A percentile compares a stretch with the other conserved stretches of the same genome.
Evolutionary conservation across 2,888 invertebrate species (phyloP).

Genomic region (Coecobrya sp.): DNA sequence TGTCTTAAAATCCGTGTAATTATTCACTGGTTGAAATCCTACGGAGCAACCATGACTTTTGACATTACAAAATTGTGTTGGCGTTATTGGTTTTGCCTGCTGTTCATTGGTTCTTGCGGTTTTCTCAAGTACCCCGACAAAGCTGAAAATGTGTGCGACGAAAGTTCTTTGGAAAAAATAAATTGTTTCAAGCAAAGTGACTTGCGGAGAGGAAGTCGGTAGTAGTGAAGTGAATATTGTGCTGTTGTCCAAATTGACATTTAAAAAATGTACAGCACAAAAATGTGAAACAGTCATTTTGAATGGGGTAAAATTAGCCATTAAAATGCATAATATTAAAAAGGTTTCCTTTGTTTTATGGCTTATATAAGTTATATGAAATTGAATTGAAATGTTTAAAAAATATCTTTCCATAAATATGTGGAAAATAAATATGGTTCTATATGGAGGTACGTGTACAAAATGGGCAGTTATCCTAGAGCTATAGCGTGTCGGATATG

Average conservation of each 20-base stretch:
- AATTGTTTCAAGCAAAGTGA: not conserved
- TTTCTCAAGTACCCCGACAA: constrained; percentile 20
- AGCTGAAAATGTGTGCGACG: constrained; percentile 34
- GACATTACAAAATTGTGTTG: constrained; percentile 60
- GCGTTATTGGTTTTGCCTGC: not conserved
- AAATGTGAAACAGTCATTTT: not conserved
- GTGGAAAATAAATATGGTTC: not conserved
- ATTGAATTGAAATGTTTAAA: not conserved
- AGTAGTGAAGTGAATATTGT: not conserved
- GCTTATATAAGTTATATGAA: not conserved
- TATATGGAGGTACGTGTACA: constrained; percentile 8
- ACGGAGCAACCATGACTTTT: constrained; percentile 64
- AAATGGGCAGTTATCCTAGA: not conserved
- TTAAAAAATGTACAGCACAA: constrained; percentile 15
- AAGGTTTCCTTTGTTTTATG: constrained; percentile 43
- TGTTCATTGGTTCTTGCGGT: not conserved
- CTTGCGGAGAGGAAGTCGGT: not conserved
- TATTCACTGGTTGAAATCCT: not conserved
- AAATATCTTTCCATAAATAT: constrained; percentile 6
- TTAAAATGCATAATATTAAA: not conserved
- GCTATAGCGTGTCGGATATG: constrained; percentile 24
- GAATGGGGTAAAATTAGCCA: not conserved
- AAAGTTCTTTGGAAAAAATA: constrained; percentile 5
- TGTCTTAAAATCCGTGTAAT: constrained; percentile 24
- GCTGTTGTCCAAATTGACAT: constrained; percentile 57